Base-by-base conservation (phyloP, 1,140 invertebrate species). In the Heliconius eleuchia region DNA sequence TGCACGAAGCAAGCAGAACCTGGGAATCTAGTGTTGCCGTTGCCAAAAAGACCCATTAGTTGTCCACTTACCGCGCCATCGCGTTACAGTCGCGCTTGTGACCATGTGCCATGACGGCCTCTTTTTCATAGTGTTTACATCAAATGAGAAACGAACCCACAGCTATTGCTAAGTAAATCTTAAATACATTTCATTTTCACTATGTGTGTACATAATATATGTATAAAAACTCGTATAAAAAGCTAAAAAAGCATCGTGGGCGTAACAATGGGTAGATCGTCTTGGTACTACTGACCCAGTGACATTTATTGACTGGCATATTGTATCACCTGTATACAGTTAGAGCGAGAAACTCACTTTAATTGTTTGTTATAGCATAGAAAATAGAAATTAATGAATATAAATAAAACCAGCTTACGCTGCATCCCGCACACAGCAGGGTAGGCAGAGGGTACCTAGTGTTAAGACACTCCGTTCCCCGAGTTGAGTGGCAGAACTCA, bases 251-350 rank as follows among this genome's bases (percentile, higher is more conserved):
- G 55, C n/a, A n/a, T 57, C 19, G 55, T 57, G n/a, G 55, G 55
- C 7, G 55, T 18, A 57, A 57, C 55, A 57, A 57, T 57, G 9
- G 55, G n/a, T 7, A 57, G 19, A 57, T 9, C 55, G n/a, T 57
- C 19, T 57, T 57, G 19, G 19, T 9, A 57, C 55, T 57, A 57
- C 55, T 57, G 55, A 57, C 55, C 55, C 19, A 57, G 55, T 57
- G 55, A 57, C 55, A 57, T 57, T 57, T 57, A 11, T 57, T 9
- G n/a, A 23, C 6, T 9, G n/a, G 19, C 19, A 23, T 18, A 52
- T 57, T 57, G 55, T 57, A 57, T 52, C 50, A 52, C 55, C 55
- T 57, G 55, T 57, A 9, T 57, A 57, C 55, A 57, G 55, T 57
- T 57, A 57, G 55, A 23, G 7, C 55, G 55, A 23, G 19, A n/a